These are phyloP conservation scores for Rhopalosiphum nymphaeae DNA, from an alignment of 2,888 invertebrate genomes.

Conservation along the genomic window DNA sequence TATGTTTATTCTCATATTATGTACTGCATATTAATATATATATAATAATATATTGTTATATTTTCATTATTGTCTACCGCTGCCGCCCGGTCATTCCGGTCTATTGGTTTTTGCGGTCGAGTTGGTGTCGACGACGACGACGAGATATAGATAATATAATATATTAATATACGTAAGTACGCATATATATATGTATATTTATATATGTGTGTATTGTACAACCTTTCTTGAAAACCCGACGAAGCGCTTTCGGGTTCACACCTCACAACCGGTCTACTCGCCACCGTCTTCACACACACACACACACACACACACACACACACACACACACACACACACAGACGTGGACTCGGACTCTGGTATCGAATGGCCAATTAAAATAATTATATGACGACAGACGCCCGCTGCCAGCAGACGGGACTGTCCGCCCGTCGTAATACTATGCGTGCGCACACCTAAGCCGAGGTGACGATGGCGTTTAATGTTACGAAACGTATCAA, in stretches of 20 bases:
- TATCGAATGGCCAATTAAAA: constrained; percentile 63
- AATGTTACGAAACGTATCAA: constrained; percentile 36
- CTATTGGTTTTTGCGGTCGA: constrained; percentile 64
- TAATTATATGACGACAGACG: constrained; percentile 39
- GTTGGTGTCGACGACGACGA: constrained; percentile 39
- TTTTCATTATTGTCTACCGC: constrained; percentile 56
- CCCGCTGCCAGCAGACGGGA: neutral
- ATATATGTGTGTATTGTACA: neutral
- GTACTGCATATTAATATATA: too few species aligned
- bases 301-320: neutral
- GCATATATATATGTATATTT: neutral
- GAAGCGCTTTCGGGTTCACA: constrained; percentile 62
- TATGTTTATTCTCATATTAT: neutral
- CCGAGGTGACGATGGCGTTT: constrained; percentile 30
- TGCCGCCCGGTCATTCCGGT: constrained; percentile 52
- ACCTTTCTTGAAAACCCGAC: constrained; percentile 52
- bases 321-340: too few species aligned
- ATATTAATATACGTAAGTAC: neutral
- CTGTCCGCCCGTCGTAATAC: constrained; percentile 19
- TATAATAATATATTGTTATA: neutral
- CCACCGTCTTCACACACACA: neutral
- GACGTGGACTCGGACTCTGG: neutral
- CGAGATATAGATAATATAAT: constrained; percentile 29
- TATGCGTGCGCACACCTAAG: neutral
- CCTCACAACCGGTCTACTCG: constrained; percentile 61